Evolutionary conservation across 1,140 invertebrate genomes (phyloP).

Genomic region (Adoxophyes honmai): DNA sequence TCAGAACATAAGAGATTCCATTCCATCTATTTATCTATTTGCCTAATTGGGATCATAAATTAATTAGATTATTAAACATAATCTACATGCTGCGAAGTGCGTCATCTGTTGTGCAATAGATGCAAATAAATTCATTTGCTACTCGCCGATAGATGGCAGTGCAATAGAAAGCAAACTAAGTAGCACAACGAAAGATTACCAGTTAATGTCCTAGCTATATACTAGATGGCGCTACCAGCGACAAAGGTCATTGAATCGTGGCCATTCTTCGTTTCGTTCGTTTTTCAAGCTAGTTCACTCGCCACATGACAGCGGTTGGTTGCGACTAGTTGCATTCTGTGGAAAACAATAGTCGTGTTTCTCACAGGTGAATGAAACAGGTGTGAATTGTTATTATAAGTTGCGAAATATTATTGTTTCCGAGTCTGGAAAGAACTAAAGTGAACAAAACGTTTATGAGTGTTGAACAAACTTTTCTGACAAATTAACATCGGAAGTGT

Average conservation of each 20-base stretch:
- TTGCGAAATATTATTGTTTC: not conserved
- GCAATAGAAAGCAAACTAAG: not conserved
- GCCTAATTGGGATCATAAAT: no score
- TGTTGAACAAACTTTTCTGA: not conserved
- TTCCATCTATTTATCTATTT: no score
- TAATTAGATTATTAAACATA: no score
- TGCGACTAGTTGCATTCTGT: not conserved
- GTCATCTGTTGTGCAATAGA: no score
- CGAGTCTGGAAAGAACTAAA: not conserved
- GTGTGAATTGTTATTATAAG: constrained; percentile 28
- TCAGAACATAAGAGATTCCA: no score
- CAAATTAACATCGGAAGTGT: constrained; percentile 30
- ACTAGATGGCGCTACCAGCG: constrained; percentile 22
- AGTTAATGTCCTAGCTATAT: not conserved
- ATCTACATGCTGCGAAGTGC: no score
- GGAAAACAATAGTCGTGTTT: constrained; percentile 14
- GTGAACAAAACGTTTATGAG: not conserved
- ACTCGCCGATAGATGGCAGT: constrained; percentile 19
- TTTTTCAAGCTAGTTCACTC: constrained; percentile 10
- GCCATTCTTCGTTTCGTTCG: constrained; percentile 5
- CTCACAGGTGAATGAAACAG: constrained; percentile 26
- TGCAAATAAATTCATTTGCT: not conserved
- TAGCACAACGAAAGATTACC: no score
- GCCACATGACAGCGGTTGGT: constrained; percentile 4
- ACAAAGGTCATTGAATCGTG: constrained; percentile 23